These are phyloP conservation scores for Pemphredon lugubris DNA, from an alignment of 2,888 invertebrate genomes.

Conservation along the genomic window DNA sequence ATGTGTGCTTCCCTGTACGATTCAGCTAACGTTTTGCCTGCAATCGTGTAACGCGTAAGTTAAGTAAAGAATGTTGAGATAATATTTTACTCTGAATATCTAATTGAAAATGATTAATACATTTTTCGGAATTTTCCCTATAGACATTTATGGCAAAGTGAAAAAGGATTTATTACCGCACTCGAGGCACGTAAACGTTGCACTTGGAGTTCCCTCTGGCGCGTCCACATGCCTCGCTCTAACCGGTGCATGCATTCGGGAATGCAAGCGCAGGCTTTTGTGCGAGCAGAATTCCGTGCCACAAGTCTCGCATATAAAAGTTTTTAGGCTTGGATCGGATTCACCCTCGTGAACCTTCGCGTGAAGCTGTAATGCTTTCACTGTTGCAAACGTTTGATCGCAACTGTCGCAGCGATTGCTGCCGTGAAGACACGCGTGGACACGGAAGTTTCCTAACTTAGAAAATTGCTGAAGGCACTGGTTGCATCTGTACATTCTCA, in stretches of 20 bases:
- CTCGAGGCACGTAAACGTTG: conserved; percentile 76
- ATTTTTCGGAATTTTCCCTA: too few relatives aligned
- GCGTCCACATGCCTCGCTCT: conserved; percentile 82
- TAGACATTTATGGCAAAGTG: too few relatives aligned
- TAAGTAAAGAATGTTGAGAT: neutral
- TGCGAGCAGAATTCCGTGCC: conserved; percentile 86
- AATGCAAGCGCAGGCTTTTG: conserved; percentile 86
- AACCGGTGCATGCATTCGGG: conserved; percentile 88
- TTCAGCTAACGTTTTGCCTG: conserved; percentile 79
- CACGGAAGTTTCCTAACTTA: conserved; percentile 80
- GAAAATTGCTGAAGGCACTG: conserved; percentile 81
- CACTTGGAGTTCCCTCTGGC: conserved; percentile 75
- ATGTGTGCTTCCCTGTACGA: conserved; percentile 85
- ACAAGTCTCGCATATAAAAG: conserved; percentile 85
- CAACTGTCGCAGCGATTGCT: conserved; percentile 77
- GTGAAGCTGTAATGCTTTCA: conserved; percentile 84
- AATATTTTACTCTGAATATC: too few relatives aligned
- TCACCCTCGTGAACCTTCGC: conserved; percentile 82
- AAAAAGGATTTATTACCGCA: conserved; percentile 72
- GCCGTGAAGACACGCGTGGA: conserved; percentile 80
- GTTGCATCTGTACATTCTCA: conserved; percentile 81
- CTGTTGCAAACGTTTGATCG: conserved; percentile 75
- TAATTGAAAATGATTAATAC: too few relatives aligned
- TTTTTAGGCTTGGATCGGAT: conserved; percentile 68
- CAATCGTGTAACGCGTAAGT: neutral